phyloP scores from a whole-genome alignment of 2,888 invertebrate species.

The Caenorhabditis wallacei region DNA sequence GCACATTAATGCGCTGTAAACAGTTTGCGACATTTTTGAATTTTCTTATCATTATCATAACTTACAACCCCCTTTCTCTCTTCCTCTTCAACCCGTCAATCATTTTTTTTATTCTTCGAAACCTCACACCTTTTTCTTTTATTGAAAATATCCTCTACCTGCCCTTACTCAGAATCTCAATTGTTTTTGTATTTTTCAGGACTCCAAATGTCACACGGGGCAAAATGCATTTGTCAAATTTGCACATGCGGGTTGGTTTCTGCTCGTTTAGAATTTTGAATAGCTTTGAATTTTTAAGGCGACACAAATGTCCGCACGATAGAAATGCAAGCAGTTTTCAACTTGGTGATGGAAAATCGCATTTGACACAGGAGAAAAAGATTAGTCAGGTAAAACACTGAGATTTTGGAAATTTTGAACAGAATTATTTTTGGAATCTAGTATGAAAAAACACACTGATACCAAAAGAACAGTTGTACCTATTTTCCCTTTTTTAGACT shows the following conservation, averaged over 20 bases:
- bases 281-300: constrained; percentile 59
- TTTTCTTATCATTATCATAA: constrained; percentile 45
- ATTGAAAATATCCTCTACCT: not conserved
- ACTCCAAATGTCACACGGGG: constrained; percentile 74
- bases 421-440: too few relatives aligned
- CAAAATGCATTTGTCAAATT: constrained; percentile 82
- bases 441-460: too few relatives aligned
- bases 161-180: not conserved
- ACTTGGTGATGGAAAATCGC: constrained; percentile 65
- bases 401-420: not conserved
- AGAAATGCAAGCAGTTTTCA: constrained; percentile 77
- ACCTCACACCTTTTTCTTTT: not conserved
- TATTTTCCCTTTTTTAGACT: constrained; percentile 3
- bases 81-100: constrained; percentile 10
- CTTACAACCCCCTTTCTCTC: constrained; percentile 24
- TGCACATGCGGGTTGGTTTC: constrained; percentile 81
- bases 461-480: too few relatives aligned
- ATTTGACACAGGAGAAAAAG: not conserved
- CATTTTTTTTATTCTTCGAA: constrained; percentile 7
- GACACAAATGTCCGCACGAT: constrained; percentile 80
- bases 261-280: not conserved
- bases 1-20: constrained; percentile 37
- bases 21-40: constrained; percentile 39
- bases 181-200: constrained; percentile 16
- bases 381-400: constrained; percentile 12